Conservation (phyloP, 2,797 vertebrate species). For the Scolopax bukidnonensis region DNA sequence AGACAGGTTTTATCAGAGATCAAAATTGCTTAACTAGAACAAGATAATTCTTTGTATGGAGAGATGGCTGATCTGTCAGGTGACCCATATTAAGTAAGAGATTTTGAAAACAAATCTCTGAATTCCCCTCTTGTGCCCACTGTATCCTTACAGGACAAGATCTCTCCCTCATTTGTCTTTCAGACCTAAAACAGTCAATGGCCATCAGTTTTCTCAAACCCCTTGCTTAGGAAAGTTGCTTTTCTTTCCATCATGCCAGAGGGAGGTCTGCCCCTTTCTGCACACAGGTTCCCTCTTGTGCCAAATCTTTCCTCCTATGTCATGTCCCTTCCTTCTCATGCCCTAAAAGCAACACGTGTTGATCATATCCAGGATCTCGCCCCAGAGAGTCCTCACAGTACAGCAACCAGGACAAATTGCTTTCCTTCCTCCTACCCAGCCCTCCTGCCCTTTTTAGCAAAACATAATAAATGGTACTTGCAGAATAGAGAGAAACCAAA, state of each 20-base stretch:
- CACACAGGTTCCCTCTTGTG: not conserved
- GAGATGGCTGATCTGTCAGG: not conserved
- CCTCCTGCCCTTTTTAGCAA: not conserved
- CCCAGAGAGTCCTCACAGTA: not conserved
- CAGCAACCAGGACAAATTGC: not conserved
- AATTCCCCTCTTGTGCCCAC: not conserved
- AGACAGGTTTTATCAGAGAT: not conserved
- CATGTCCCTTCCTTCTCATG: not conserved
- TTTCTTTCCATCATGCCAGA: not conserved
- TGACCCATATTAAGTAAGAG: not conserved
- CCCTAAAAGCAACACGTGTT: rapidly evolving
- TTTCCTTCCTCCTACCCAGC: not conserved
- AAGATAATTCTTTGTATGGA: not conserved
- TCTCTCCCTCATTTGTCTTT: not conserved
- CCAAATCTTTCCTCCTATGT: not conserved
- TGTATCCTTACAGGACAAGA: not conserved
- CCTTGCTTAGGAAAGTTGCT: not conserved
- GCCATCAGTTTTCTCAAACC: not conserved
- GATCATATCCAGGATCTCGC: not conserved
- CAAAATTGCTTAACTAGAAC: not conserved
- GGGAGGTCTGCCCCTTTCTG: not conserved
- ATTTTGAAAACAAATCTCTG: not conserved
- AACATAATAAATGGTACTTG: not conserved
- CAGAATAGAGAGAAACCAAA: not conserved
- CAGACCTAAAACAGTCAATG: not conserved